phyloP scores from a whole-genome alignment of 2,888 invertebrate genomes.

The Eupelmus urozonus region DNA sequence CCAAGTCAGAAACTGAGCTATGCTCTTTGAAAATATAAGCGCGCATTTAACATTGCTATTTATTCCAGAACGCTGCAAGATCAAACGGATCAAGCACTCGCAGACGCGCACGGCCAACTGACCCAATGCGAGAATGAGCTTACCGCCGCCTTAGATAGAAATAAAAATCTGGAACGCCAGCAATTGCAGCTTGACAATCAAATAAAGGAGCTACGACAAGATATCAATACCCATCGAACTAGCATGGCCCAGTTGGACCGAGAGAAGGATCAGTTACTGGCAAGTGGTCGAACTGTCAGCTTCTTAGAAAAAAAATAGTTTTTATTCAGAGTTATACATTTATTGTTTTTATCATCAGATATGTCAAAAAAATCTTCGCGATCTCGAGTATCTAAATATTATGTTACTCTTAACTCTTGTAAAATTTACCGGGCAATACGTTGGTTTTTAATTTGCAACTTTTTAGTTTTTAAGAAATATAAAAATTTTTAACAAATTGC shows the following conservation, averaged over 20 bases:
- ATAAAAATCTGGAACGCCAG: conserved; percentile 80
- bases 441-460: neutral
- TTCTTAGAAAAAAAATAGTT: neutral
- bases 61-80: conserved; percentile 84
- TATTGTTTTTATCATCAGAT: neutral
- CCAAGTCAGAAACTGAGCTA: too few relatives aligned
- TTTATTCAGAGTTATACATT: neutral
- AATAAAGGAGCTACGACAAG: conserved; percentile 81
- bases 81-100: conserved; percentile 86
- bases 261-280: conserved; percentile 84
- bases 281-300: conserved; percentile 68
- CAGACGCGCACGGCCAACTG: conserved; percentile 84
- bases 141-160: conserved; percentile 80
- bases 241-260: conserved; percentile 83
- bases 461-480: too few relatives aligned
- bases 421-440: neutral
- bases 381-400: neutral
- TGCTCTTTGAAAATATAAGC: too few relatives aligned
- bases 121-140: conserved; percentile 83
- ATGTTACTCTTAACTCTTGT: neutral
- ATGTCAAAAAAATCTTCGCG: neutral
- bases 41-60: too few relatives aligned
- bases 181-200: conserved; percentile 82
- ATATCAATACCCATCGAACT: conserved; percentile 82
- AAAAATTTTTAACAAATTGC: too few relatives aligned